phyloP scores from a whole-genome alignment of 2,888 invertebrate species.

The Eilema depressum region DNA sequence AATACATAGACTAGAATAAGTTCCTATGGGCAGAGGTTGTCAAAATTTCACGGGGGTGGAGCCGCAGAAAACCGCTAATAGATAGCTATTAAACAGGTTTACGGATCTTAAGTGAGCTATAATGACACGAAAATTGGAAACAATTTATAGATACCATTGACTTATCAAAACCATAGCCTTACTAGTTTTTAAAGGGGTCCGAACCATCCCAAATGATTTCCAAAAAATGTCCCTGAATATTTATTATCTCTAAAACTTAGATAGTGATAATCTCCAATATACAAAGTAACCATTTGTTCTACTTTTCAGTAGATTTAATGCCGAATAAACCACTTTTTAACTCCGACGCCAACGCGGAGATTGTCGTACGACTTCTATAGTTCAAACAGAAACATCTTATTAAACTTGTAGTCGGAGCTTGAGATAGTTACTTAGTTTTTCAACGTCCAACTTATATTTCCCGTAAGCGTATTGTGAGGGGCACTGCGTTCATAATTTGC shows the following conservation, averaged over 20 bases:
- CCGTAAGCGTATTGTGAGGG: constrained; percentile 8
- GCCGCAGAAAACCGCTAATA: too few species aligned
- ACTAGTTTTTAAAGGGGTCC: too few species aligned
- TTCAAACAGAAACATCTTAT: constrained; percentile 16
- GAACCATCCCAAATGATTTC: too few species aligned
- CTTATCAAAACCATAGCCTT: too few species aligned
- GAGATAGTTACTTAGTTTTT: constrained; percentile 18
- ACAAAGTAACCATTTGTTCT: background rate
- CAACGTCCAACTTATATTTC: constrained; percentile 17
- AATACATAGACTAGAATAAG: too few species aligned
- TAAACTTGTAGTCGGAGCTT: constrained; percentile 12
- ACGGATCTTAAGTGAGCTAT: too few species aligned
- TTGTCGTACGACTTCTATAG: constrained; percentile 5
- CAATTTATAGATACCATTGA: too few species aligned
- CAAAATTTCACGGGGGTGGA: too few species aligned
- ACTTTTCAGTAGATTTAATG: background rate
- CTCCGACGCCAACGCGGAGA: background rate
- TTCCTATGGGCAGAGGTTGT: too few species aligned
- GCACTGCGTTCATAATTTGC: constrained; percentile 17
- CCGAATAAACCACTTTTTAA: constrained; percentile 5
- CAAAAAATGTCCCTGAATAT: too few species aligned
- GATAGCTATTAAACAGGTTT: too few species aligned
- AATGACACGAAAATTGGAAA: too few species aligned
- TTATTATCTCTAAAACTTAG: background rate
- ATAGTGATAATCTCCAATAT: background rate